Evolutionary conservation across 1,140 invertebrate genomes (phyloP).

Genomic region (Drosophila rhopaloa): DNA sequence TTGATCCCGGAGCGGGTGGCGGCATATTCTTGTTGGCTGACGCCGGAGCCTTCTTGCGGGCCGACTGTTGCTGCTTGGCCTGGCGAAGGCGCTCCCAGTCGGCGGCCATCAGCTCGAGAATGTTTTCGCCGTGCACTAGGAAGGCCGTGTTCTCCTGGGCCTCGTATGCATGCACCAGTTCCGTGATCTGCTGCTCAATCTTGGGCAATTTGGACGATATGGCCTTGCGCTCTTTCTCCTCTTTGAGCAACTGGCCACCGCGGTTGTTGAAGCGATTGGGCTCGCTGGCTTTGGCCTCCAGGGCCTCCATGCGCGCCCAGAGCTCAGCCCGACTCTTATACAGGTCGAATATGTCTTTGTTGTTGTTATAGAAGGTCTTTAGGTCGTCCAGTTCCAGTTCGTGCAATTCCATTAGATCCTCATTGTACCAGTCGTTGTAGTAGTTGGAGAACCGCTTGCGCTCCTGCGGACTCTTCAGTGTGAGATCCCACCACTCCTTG

Average conservation of each 20-base stretch:
- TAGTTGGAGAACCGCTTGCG: conserved; percentile 88
- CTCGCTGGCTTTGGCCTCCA: conserved; percentile 90
- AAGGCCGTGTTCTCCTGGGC: conserved; percentile 85
- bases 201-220: conserved; percentile 89
- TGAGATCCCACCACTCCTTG: conserved; percentile 89
- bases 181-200: conserved; percentile 87
- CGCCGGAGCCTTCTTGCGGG: conserved; percentile 66
- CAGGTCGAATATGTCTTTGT: conserved; percentile 89
- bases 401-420: conserved; percentile 90
- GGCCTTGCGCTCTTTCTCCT: conserved; percentile 92
- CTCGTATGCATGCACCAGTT: conserved; percentile 86
- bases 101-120: conserved; percentile 86
- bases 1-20: conserved; percentile 24
- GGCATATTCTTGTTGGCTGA: conserved; percentile 45
- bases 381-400: conserved; percentile 90
- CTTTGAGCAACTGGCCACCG: conserved; percentile 91
- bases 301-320: conserved; percentile 89
- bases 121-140: conserved; percentile 86
- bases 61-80: conserved; percentile 65
- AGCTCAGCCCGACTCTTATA: conserved; percentile 87
- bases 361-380: conserved; percentile 88
- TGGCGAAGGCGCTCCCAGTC: conserved; percentile 86
- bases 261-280: conserved; percentile 93
- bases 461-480: conserved; percentile 87
- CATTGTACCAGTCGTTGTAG: conserved; percentile 88